phyloP scores from a whole-genome alignment of 2,797 vertebrate genomes.

The Lophius americanus region DNA sequence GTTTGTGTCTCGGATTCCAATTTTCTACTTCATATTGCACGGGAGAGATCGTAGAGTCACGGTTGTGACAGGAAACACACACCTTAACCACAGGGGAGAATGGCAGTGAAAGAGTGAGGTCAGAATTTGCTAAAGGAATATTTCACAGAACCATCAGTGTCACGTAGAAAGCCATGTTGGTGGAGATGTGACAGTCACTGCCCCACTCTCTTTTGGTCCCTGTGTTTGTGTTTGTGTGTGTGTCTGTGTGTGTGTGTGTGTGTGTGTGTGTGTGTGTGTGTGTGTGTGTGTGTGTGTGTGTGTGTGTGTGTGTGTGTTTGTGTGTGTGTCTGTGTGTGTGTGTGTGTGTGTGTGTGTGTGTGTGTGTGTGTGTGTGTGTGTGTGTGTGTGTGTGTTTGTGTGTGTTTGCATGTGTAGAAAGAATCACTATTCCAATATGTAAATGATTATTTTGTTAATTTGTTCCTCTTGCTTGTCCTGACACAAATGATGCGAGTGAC shows the following conservation, averaged over 20 bases:
- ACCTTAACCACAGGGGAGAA: conserved; percentile 59
- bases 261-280: too few species aligned
- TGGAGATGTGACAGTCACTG: conserved; percentile 49
- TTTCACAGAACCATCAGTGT: conserved; percentile 62
- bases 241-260: too few species aligned
- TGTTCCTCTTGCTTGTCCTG: too few species aligned
- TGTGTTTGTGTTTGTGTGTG: too few species aligned
- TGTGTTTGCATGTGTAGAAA: too few species aligned
- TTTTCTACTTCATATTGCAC: conserved; percentile 2
- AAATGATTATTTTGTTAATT: too few species aligned
- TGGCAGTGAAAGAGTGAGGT: conserved; percentile 55
- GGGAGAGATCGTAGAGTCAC: conserved; percentile 55
- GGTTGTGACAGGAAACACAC: conserved; percentile 56
- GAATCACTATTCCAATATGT: too few species aligned
- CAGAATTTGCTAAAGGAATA: conserved; percentile 57
- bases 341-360: too few species aligned
- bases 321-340: too few species aligned
- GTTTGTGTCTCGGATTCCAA: too few species aligned
- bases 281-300: too few species aligned
- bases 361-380: neutral
- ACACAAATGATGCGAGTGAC: conserved; percentile 15
- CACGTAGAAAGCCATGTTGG: conserved; percentile 41
- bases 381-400: neutral
- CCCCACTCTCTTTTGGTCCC: conserved; percentile 17
- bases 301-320: too few species aligned